These are phyloP conservation scores for Heterocephalus glaber DNA, from an alignment of 2,113 vertebrate species.

Conservation along the genomic window DNA sequence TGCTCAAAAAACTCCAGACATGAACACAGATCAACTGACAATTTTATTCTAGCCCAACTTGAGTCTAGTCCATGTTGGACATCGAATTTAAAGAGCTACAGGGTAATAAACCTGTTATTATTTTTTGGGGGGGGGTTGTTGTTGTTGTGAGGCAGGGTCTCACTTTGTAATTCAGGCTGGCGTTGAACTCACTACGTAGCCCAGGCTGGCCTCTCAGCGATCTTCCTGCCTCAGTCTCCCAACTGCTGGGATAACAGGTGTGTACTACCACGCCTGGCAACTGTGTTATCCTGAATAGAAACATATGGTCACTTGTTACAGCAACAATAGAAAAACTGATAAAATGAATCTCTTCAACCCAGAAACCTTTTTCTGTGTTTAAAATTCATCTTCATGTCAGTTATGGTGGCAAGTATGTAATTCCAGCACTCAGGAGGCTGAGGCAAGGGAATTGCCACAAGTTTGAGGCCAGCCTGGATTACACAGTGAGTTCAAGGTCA, in stretches of 20 bases:
- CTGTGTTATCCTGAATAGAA: neutral
- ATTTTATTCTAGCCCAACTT: neutral
- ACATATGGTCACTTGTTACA: neutral
- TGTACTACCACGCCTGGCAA: too few relatives aligned
- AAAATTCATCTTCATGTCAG: neutral
- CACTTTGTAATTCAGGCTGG: too few relatives aligned
- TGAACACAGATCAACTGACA: neutral
- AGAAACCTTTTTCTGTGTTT: neutral
- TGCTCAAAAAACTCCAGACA: neutral
- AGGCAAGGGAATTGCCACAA: neutral
- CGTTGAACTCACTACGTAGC: too few relatives aligned
- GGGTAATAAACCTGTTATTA: neutral
- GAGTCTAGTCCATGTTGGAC: neutral
- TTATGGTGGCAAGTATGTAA: neutral
- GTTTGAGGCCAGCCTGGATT: neutral
- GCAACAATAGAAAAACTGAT: conserved; percentile 8
- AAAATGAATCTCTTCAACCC: neutral
- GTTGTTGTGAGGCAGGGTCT: too few relatives aligned
- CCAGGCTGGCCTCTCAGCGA: too few relatives aligned
- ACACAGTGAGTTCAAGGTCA: too few relatives aligned
- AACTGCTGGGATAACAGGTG: too few relatives aligned
- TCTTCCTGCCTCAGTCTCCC: too few relatives aligned
- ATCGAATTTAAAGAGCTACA: neutral
- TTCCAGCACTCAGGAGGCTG: neutral
- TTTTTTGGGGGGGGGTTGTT: too few relatives aligned